Evolutionary conservation across 2,113 vertebrate genomes (phyloP).

Genomic region (Hypocryptadius cinnamomeus): DNA sequence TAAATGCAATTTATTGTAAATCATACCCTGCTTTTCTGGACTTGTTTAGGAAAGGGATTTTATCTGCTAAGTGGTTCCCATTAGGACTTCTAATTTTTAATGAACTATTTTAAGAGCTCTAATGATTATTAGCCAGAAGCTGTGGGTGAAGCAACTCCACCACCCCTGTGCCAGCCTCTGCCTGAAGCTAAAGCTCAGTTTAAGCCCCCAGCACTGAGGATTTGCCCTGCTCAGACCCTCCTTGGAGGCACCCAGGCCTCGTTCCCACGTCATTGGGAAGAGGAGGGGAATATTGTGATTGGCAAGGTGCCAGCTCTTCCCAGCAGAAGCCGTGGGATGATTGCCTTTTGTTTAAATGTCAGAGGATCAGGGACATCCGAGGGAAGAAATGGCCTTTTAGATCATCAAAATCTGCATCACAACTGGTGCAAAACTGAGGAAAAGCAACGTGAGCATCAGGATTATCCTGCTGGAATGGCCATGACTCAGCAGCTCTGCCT

Average conservation of each 20-base stretch:
- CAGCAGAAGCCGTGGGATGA: conserved; percentile 19
- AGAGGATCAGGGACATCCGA: conserved; percentile 15
- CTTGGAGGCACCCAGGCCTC: not conserved
- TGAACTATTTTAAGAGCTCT: not conserved
- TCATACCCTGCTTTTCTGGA: not conserved
- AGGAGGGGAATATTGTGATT: conserved; percentile 34
- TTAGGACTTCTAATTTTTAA: not conserved
- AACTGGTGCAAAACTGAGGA: fast-evolving
- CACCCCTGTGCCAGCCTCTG: not conserved
- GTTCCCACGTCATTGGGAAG: not conserved
- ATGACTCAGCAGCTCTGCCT: not conserved
- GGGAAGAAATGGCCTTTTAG: not conserved
- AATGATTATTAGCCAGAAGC: not conserved
- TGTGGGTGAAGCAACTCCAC: not conserved
- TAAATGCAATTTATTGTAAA: not conserved
- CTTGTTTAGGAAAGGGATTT: not conserved
- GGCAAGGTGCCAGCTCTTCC: not conserved
- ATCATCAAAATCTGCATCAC: not conserved
- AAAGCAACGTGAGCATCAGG: not conserved
- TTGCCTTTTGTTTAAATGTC: conserved; percentile 57
- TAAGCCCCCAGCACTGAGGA: not conserved
- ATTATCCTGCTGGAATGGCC: not conserved
- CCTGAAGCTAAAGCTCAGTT: not conserved
- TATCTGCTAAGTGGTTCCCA: not conserved
- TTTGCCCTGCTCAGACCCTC: not conserved